Conservation (phyloP, 2,797 vertebrate genomes). For the Enteromius fasciolatus region DNA sequence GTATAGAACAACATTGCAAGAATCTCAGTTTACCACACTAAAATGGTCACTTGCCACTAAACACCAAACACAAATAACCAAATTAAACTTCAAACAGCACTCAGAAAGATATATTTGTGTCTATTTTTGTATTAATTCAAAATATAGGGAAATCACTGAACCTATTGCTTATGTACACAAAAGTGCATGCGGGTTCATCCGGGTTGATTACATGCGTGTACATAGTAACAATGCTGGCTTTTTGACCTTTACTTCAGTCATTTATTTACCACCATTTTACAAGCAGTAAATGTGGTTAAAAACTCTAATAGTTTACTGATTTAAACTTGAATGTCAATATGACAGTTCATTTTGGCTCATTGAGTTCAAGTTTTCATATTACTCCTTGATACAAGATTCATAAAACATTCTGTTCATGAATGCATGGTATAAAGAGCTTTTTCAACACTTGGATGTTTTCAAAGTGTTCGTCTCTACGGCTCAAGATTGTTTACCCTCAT, state of each 20-base stretch:
- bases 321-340: conserved; percentile 20
- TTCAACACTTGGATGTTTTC: background rate
- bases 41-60: background rate
- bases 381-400: background rate
- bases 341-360: background rate
- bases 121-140: background rate
- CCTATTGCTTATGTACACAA: conserved; percentile 28
- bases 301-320: conserved; percentile 6
- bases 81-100: background rate
- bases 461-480: background rate
- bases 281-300: conserved; percentile 31
- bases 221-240: background rate
- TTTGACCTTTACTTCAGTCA: background rate
- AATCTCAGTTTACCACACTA: background rate
- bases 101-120: background rate
- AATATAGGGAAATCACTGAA: conserved; percentile 14
- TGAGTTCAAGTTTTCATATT: background rate
- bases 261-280: conserved; percentile 20
- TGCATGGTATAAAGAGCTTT: background rate
- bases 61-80: background rate
- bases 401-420: background rate
- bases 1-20: background rate
- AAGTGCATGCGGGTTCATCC: background rate
- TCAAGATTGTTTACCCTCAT: conserved; percentile 3
- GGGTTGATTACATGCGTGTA: background rate